A percentile compares a stretch with the other conserved stretches of the same genome.
These are phyloP conservation scores for Pangasianodon gigas DNA, from an alignment of 2,113 vertebrate species.

Conservation along the genomic window DNA sequence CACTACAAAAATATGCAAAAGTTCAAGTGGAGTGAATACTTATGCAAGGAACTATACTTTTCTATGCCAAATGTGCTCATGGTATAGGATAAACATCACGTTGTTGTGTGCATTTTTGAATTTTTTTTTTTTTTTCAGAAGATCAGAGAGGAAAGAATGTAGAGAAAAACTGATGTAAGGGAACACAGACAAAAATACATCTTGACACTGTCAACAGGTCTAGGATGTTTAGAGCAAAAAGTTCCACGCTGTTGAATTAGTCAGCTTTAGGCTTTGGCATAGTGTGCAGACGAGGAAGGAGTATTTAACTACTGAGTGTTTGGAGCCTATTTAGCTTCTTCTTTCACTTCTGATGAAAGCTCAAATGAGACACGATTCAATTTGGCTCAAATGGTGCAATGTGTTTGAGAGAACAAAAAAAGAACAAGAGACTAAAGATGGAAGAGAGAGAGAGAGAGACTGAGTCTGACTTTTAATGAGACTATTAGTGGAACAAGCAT, in stretches of 20 bases:
- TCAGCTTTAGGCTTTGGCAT: background rate
- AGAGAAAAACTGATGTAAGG: too few species aligned
- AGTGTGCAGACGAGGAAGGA: background rate
- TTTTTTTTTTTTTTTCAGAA: too few species aligned
- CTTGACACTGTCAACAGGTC: background rate
- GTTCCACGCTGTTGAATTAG: constrained; percentile 4
- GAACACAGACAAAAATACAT: background rate
- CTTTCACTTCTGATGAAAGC: constrained; percentile 29
- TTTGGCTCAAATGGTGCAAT: constrained; percentile 32
- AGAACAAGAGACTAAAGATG: background rate
- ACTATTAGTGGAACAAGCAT: constrained; percentile 43
- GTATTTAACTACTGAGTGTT: constrained; percentile 13
- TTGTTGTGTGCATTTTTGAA: background rate
- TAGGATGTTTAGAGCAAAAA: background rate
- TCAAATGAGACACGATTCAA: constrained; percentile 44
- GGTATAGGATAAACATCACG: background rate
- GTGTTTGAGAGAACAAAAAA: constrained; percentile 26
- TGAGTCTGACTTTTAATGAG: constrained; percentile 41
- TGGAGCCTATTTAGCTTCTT: constrained; percentile 3
- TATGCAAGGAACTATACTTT: background rate
- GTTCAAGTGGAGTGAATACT: background rate
- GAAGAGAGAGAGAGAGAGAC: constrained; percentile 1
- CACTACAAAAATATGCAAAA: background rate
- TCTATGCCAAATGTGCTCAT: background rate
- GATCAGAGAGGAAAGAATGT: background rate